These are phyloP conservation scores for Arizona elegans DNA, from an alignment of 2,113 vertebrate species.

Conservation along the genomic window DNA sequence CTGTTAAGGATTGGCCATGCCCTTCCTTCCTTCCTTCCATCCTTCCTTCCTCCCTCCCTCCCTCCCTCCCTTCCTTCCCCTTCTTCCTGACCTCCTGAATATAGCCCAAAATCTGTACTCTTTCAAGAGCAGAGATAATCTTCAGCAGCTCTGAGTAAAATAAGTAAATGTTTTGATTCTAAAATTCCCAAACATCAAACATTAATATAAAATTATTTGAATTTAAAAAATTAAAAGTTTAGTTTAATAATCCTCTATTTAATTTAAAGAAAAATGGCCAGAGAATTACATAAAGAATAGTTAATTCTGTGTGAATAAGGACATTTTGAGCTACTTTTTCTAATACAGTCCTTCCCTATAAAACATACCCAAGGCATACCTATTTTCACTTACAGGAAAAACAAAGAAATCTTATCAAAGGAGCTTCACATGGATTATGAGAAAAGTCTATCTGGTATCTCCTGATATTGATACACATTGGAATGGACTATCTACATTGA, in stretches of 20 bases:
- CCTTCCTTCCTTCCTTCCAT: neutral
- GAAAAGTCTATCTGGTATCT: neutral
- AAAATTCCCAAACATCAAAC: neutral
- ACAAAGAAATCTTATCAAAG: neutral
- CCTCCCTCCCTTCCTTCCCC: neutral
- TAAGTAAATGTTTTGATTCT: neutral
- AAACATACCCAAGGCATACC: neutral
- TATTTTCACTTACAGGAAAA: neutral
- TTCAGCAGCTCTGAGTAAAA: neutral
- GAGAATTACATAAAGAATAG: neutral
- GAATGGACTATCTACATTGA: neutral
- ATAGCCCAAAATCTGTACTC: neutral
- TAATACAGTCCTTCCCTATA: neutral
- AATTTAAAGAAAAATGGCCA: neutral
- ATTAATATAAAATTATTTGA: neutral
- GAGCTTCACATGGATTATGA: neutral
- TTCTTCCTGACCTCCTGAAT: neutral
- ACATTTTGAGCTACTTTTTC: neutral
- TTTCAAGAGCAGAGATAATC: neutral
- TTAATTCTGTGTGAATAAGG: neutral
- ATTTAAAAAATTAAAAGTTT: neutral
- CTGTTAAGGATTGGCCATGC: neutral
- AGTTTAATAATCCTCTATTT: neutral
- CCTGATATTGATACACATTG: neutral
- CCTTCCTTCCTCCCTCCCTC: neutral